phyloP scores from a whole-genome alignment of 2,888 invertebrate species.

The Rhagium mordax region DNA sequence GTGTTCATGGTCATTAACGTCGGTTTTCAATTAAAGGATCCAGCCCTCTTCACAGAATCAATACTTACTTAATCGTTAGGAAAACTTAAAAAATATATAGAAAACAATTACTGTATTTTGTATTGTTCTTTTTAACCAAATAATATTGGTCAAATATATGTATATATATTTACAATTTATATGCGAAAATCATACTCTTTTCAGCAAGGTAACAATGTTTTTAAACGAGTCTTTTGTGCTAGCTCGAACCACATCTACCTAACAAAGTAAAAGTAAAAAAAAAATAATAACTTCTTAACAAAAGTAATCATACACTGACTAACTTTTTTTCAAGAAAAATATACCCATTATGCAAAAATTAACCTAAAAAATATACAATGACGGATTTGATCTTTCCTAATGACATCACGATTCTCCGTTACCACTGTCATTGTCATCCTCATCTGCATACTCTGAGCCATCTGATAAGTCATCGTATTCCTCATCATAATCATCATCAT shows the following conservation, averaged over 20 bases:
- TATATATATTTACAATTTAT: too few species aligned
- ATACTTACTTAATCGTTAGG: background rate
- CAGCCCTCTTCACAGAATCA: background rate
- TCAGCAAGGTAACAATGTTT: background rate
- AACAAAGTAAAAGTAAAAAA: slow-evolving; percentile 12
- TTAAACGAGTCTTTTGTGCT: background rate
- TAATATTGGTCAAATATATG: background rate
- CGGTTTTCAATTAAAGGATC: too few species aligned
- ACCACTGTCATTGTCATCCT: slow-evolving; percentile 92
- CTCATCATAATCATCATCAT: slow-evolving; percentile 95
- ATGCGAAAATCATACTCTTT: too few species aligned
- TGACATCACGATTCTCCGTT: slow-evolving; percentile 90
- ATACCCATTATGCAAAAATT: slow-evolving; percentile 31
- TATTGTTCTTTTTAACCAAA: background rate
- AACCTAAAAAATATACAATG: slow-evolving; percentile 34
- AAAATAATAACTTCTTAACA: slow-evolving; percentile 17
- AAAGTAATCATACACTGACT: slow-evolving; percentile 26
- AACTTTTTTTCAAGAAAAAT: slow-evolving; percentile 25
- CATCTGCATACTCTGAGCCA: slow-evolving; percentile 82
- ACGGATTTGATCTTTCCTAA: slow-evolving; percentile 30
- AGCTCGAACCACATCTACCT: slow-evolving; percentile 26
- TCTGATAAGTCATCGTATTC: slow-evolving; percentile 75
- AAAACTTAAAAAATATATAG: background rate
- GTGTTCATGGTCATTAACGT: too few species aligned
- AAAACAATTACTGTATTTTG: background rate